A percentile compares a stretch with the other conserved stretches of the same genome.
These are phyloP conservation scores for Myotis yumanensis DNA, from an alignment of 2,113 vertebrate species.

Conservation along the genomic window DNA sequence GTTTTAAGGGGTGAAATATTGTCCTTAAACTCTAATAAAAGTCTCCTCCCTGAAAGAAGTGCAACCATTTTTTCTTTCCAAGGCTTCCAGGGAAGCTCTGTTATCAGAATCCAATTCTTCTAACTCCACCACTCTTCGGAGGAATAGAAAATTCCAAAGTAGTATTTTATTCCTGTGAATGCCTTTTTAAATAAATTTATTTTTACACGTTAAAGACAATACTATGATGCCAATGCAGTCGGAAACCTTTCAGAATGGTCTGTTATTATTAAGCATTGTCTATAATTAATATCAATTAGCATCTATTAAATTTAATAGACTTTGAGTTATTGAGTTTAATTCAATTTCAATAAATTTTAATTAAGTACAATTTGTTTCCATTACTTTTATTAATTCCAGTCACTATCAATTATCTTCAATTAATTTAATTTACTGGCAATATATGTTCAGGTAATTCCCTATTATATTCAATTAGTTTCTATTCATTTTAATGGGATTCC, in stretches of 20 bases:
- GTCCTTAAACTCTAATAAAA: slow-evolving; percentile 80
- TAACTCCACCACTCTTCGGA: slow-evolving; percentile 46
- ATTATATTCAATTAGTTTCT: slow-evolving; percentile 85
- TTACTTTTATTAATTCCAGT: slow-evolving; percentile 86
- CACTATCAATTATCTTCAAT: slow-evolving; percentile 86
- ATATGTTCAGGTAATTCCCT: slow-evolving; percentile 86
- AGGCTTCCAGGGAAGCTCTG: slow-evolving; percentile 62
- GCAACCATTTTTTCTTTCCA: slow-evolving; percentile 65
- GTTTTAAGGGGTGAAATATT: slow-evolving; percentile 71
- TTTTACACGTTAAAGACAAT: slow-evolving; percentile 60
- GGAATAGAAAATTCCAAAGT: slow-evolving; percentile 53
- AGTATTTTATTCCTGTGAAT: slow-evolving; percentile 15
- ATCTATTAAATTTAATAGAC: slow-evolving; percentile 84
- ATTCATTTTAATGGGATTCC: slow-evolving; percentile 80
- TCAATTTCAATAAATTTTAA: slow-evolving; percentile 87
- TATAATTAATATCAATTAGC: slow-evolving; percentile 84
- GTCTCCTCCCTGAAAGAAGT: slow-evolving; percentile 52
- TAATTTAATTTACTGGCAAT: slow-evolving; percentile 85
- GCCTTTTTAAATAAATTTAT: slow-evolving; percentile 57
- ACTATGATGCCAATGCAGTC: slow-evolving; percentile 67
- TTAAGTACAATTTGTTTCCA: slow-evolving; percentile 83
- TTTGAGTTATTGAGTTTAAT: slow-evolving; percentile 85
- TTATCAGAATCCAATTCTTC: slow-evolving; percentile 61
- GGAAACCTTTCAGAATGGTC: slow-evolving; percentile 77
- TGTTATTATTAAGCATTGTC: slow-evolving; percentile 78